Base-by-base conservation (phyloP, 1,140 invertebrate species). In the Bilobella aurantiaca region DNA sequence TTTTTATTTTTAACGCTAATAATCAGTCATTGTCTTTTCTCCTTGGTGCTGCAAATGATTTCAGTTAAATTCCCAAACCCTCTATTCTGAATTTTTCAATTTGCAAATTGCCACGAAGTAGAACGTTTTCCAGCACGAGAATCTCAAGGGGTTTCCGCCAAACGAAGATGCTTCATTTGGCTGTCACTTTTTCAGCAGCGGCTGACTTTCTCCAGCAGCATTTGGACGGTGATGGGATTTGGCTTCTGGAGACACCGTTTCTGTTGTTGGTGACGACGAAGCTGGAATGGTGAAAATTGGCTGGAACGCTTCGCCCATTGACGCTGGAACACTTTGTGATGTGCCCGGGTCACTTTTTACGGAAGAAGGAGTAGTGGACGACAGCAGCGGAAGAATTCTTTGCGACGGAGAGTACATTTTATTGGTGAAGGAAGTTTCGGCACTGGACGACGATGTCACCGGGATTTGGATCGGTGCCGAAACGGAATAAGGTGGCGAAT, bases 151-250 rank as follows among this genome's bases (percentile, higher is more conserved):
- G n/a, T n/a, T n/a, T n/a, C n/a, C n/a, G n/a, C n/a, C n/a, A 42
- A 53, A 53, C 14, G 14, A 23, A 53, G 25, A 5, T 53, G 49
- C 14, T 5, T 53, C 25, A 53, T 23, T 42, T 8, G 18, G 34
- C 34, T 42, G 18, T 53, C 67, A 68, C 63, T 71, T 69, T 32
- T 69, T 71, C 1, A 71, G 60, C 23, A 71, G 62, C 29, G 70
- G 70, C 58, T 71, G 70, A 60, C 63, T 71, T 57, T 71, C 70
- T 46, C 67, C 70, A 21, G 12, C 47, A 32, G 34, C 28, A 12
- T 62, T 49, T 46, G 57, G 63, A 3, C 61, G 59, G 58, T 23
- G 18, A 58, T n/a, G n/a, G n/a, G n/a, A n/a, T n/a, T n/a, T n/a
- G n/a, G n/a, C n/a, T n/a, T n/a, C n/a, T n/a, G n/a, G n/a, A n/a